Evolutionary conservation across 1,140 invertebrate species (phyloP), one percentile per base, ranked within the genome.

Genomic region (Oppia nitens): DNA sequence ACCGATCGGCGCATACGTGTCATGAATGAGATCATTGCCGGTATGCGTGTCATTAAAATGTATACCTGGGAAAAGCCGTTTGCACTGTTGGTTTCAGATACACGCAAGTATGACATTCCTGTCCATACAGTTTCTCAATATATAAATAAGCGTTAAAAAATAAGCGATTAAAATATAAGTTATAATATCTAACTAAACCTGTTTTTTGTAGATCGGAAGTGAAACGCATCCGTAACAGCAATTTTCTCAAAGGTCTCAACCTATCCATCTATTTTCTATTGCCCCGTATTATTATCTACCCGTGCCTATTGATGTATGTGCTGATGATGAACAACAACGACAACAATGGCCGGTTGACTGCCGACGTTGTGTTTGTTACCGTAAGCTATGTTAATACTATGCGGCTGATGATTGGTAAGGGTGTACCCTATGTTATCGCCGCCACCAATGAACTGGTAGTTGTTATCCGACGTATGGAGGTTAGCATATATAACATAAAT

Each of bases 21-120:
- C 53, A 90, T 92, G 84, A 88, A 85, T 68, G 88, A 93, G 73
- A 85, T 94, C n/a, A 81, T 94, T 21, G 78, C 80, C 49, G 88
- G 85, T 0, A n/a, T n/a, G n/a, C n/a, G n/a, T n/a, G n/a, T n/a
- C n/a, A n/a, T n/a, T n/a, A n/a, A n/a, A n/a, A n/a, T n/a, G n/a
- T n/a, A n/a, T n/a, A n/a, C n/a, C n/a, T n/a, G n/a, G n/a, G n/a
- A n/a, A n/a, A n/a, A n/a, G 87, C 93, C 65, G 1, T 40, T 20
- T 64, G 53, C 59, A 23, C 49, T 28, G n/a, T 59, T 62, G 28
- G 74, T 83, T 1, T 73, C 77, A 49, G 62, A 75, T 40, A 73
- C 75, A 20, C 71, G 81, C 64, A 72, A 75, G 14, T 68, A 74
- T 52, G 21, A 11, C 21, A 52, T 12, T 52, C 12, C 11, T 52